Percentiles rank a stretch among this genome's conserved stretches.
Evolutionary conservation across 2,797 vertebrate species (phyloP).

Genomic region (Thunnus albacares): DNA sequence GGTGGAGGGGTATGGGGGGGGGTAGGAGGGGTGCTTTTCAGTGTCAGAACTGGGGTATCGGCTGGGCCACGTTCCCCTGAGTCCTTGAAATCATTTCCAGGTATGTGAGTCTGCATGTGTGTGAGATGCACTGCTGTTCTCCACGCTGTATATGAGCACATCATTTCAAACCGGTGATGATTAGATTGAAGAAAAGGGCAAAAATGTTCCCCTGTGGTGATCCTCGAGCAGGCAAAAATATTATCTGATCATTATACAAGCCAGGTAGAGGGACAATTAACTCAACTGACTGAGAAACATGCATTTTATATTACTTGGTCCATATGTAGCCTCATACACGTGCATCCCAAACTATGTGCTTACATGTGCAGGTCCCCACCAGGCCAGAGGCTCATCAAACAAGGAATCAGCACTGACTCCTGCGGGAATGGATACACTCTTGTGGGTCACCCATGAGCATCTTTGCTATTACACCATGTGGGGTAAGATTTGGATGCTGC

Average conservation of each 20-base stretch:
- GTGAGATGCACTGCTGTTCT: conserved; percentile 36
- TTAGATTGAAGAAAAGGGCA: conserved; percentile 40
- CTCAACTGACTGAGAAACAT: conserved; percentile 47
- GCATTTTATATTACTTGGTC: conserved; percentile 44
- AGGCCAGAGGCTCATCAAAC: conserved; percentile 47
- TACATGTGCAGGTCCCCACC: conserved; percentile 29
- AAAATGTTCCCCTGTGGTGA: conserved; percentile 52
- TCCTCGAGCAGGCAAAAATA: conserved; percentile 76
- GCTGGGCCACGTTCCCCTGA: conserved; percentile 47
- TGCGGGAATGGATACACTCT: neutral
- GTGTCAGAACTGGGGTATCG: conserved; percentile 40
- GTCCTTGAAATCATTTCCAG: conserved; percentile 67
- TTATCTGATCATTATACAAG: conserved; percentile 83
- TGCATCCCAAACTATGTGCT: conserved; percentile 20
- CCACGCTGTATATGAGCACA: conserved; percentile 26
- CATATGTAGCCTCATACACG: conserved; percentile 7
- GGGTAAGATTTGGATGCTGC: conserved; percentile 60
- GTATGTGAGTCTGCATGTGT: conserved; percentile 32
- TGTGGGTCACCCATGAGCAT: conserved; percentile 35
- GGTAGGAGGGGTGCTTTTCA: conserved; percentile 33
- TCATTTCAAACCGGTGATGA: conserved; percentile 54
- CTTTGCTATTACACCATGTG: conserved; percentile 44
- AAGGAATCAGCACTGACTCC: conserved; percentile 28
- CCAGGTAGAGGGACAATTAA: conserved; percentile 77
- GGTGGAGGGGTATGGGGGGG: neutral